Conservation (phyloP, 2,113 vertebrate genomes). For the Arenaria interpres region DNA sequence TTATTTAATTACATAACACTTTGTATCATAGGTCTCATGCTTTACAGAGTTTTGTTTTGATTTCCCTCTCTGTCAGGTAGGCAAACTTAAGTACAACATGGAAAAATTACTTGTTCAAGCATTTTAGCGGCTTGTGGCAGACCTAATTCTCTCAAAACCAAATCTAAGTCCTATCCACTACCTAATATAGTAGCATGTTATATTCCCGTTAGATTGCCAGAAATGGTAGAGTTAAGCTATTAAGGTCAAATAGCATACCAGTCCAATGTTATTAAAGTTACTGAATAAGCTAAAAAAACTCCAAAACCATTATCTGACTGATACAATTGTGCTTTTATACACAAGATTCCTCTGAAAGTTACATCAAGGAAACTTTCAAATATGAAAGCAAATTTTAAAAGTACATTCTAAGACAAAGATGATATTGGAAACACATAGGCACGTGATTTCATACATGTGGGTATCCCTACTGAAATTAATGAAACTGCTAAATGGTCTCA, state of each 20-base stretch:
- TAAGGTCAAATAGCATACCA: not conserved
- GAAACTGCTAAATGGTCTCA: not conserved
- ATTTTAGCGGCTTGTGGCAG: not conserved
- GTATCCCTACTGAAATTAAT: not conserved
- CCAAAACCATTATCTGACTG: not conserved
- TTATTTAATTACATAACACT: not conserved
- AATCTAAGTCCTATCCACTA: not conserved
- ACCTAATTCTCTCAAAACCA: not conserved
- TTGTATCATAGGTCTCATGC: not conserved
- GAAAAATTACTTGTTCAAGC: not conserved
- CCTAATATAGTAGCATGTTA: not conserved
- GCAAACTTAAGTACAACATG: not conserved
- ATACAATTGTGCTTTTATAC: not conserved
- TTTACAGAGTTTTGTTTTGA: not conserved
- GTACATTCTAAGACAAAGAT: not conserved
- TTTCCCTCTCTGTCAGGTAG: not conserved
- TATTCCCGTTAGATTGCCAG: not conserved
- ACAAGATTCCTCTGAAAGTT: not conserved
- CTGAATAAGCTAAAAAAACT: not conserved
- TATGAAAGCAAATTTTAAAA: not conserved
- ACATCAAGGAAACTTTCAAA: not conserved
- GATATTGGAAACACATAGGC: not conserved
- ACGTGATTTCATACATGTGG: not conserved
- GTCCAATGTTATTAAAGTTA: not conserved
- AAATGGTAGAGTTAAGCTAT: not conserved